Evolutionary conservation across 2,797 vertebrate genomes (phyloP).

Genomic region (Cyprinella venusta): DNA sequence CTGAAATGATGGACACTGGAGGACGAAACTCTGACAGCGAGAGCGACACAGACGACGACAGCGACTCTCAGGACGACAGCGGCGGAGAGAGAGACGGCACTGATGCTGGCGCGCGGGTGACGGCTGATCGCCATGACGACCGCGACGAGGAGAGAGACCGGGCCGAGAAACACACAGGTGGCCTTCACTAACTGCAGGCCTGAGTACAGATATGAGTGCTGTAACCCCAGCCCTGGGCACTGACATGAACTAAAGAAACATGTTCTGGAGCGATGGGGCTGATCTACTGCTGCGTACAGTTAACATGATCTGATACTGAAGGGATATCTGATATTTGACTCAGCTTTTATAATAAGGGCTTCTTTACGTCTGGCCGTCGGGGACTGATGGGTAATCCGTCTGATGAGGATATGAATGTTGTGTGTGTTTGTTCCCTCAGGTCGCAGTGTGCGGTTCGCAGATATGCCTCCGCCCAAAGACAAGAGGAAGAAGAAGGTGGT

Average conservation of each 20-base stretch:
- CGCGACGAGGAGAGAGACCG: constrained; percentile 69
- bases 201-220: neutral
- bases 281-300: no score
- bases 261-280: no score
- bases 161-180: constrained; percentile 66
- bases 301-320: no score
- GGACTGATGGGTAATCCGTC: no score
- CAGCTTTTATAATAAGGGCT: no score
- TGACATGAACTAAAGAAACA: no score
- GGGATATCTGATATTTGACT: no score
- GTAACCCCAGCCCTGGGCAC: no score
- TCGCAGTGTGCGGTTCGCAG: constrained; percentile 93
- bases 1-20: constrained; percentile 68
- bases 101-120: constrained; percentile 67
- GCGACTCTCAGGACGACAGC: constrained; percentile 89
- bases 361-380: no score
- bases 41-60: constrained; percentile 87
- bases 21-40: constrained; percentile 81
- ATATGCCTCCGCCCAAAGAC: constrained; percentile 84
- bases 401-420: no score
- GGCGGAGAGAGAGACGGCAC: constrained; percentile 79
- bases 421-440: constrained; percentile 70
- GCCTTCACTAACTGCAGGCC: neutral
- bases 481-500: constrained; percentile 85
- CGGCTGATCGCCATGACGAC: constrained; percentile 77